phyloP scores from a whole-genome alignment of 2,113 vertebrate species.

The Eptesicus fuscus region DNA sequence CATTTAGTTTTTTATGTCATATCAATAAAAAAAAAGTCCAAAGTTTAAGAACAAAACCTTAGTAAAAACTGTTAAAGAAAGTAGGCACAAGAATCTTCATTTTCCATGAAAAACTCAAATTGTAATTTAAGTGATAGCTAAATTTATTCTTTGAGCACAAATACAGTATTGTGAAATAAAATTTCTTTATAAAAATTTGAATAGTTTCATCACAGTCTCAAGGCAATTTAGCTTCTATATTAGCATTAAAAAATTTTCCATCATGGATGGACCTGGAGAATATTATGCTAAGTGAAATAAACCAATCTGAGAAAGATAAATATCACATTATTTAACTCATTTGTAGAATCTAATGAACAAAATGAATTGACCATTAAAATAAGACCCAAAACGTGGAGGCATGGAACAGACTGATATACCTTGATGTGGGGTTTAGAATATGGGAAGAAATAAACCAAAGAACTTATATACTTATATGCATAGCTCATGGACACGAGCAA shows the following conservation, averaged over 20 bases:
- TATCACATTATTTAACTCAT: too few relatives aligned
- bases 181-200: not conserved
- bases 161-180: not conserved
- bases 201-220: not conserved
- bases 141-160: conserved; percentile 1
- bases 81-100: not conserved
- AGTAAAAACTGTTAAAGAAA: not conserved
- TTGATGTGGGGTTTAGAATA: too few relatives aligned
- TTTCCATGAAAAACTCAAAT: not conserved
- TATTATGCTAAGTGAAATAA: too few relatives aligned
- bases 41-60: not conserved
- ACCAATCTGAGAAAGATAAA: too few relatives aligned
- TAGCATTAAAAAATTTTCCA: not conserved
- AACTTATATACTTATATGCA: too few relatives aligned
- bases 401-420: too few relatives aligned
- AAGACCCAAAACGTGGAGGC: too few relatives aligned
- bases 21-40: not conserved
- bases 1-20: not conserved
- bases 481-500: too few relatives aligned
- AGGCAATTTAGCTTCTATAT: not conserved
- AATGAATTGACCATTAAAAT: too few relatives aligned
- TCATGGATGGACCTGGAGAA: too few relatives aligned
- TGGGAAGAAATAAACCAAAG: too few relatives aligned
- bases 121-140: not conserved
- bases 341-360: too few relatives aligned